Evolutionary conservation across 2,888 invertebrate genomes (phyloP), one percentile per base, ranked within the genome.

Genomic region (Scaptomyza caliginosa): DNA sequence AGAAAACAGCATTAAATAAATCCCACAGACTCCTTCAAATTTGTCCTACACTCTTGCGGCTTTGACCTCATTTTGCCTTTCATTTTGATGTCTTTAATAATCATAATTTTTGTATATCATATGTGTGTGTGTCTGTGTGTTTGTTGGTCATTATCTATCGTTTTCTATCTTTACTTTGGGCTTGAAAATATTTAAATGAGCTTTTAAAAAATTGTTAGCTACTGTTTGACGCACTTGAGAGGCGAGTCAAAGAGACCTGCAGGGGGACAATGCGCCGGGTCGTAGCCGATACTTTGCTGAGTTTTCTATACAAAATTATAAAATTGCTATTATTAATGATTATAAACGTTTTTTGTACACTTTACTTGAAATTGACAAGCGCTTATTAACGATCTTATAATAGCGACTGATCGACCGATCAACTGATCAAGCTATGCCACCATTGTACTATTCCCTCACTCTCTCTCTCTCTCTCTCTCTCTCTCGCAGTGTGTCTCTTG

Each of bases 301-400:
- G 38, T 59, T 77, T 67, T 82, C 83, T 77, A 75, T 75, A 72
- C 55, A 75, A 82, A 83, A 76, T 76, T 80, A 74, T 80, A 65
- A 77, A 88, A 88, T 85, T 88, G 79, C 88, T 83, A 87, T 88
- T 88, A 87, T 87, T 87, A 81, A 87, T 87, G 86, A 77, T 77
- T 88, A 80, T 77, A 86, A 83, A 87, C 76, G 86, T 78, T 82
- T 77, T 79, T 85, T 86, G 72, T 83, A 77, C 73, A 83, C 64
- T 82, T 86, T 79, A 65, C 77, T 83, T 70, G 67, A 74, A 77
- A 85, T 88, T 88, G 86, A 87, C 88, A 87, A 86, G 86, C 88
- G 87, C 86, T 88, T 88, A 87, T 87, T 87, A 87, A 87, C 88
- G 88, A 86, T 80, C 76, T 86, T 83, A 86, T 86, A 86, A 88